Evolutionary conservation across 2,797 vertebrate genomes (phyloP), one percentile per base, ranked within the genome.

Genomic region (Taeniopygia guttata): DNA sequence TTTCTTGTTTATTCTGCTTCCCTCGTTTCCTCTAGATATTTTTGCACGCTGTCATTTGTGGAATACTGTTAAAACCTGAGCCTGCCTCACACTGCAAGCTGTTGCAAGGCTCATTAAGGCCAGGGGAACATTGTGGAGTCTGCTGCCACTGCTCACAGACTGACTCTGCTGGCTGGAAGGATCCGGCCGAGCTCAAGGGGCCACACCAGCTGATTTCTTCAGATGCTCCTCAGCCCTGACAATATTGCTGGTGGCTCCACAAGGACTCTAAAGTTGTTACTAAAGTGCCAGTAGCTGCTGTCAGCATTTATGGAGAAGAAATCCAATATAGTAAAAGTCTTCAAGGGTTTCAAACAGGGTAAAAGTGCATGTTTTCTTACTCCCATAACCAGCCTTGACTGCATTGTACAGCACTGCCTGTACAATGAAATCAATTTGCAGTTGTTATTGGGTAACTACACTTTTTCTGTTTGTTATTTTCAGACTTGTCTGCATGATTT

Each of bases 1-100:
- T 56, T 70, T 82, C 76, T 72, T 96, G 91, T 95, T 96, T 95
- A 95, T 84, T 92, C 93, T 92, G 78, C 89, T 74, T 85, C 66
- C 82, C 87, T 93, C 79, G 9, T 92, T 94, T 89, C 91, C 87
- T 73, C 73, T 56, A 43, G 93, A 89, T 96, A 95, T 96, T 94
- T 96, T 93, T 91, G 84, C 87, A 91, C 0, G 0, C 76, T 87
- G 90, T 94, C 95, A 94, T 93, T 95, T 94, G 85, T 91, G 70
- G 87, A 97, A 95, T 42, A 87, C 75, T 84, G 84, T 40, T 46
- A 75, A 89, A 95, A 95, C 55, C 73, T 82, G 82, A 92, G 83
- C 77, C 84, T 90, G 83, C 84, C 60, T 94, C 13, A 14, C 60
- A n/a, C 2, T 43, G 55, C 87, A 94, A 88, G 89, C 84, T 92